Evolutionary conservation across 2,113 vertebrate species (phyloP), one percentile per base, ranked within the genome.

Genomic region (Xerus inauris): DNA sequence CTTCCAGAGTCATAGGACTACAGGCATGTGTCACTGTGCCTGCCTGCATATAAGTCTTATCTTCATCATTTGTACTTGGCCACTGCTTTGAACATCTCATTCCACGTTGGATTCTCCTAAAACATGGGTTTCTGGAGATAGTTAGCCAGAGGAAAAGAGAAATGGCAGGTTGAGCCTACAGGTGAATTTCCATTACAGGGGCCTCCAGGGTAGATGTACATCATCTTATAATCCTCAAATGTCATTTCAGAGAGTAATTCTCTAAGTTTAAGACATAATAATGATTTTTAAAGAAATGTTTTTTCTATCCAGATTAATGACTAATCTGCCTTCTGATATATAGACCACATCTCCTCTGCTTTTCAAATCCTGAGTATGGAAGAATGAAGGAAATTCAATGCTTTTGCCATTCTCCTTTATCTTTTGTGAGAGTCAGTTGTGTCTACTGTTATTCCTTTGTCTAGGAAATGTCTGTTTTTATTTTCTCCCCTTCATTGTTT

Each of bases 371-470:
- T 80, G 59, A 73, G 62, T n/a, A 24, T 59, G 0, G 0, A 19
- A 87, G 28, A 95, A 65, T 54, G 65, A 95, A 71, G 96, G 83
- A 94, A 96, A 92, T 73, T n/a, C 65, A 80, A 0, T 91, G 59
- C 38, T 83, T 81, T 94, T 40, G 4, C 75, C 92, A 5, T 76
- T 95, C 83, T 91, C 42, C 47, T 92, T 96, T 94, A 85, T 82
- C 93, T 96, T 94, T 92, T 96, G 79, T 89, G 91, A 93, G 67
- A 91, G 93, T 89, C 80, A 49, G 75, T 83, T 80, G 57, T 5
- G 1, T 79, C 77, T 57, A 65, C 62, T 95, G 94, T 97, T 88
- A 77, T 94, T 77, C 54, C 72, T 91, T 87, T 24, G 28, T 62
- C 80, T 94, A 26, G 54, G 57, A 94, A 92, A 54, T 20, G 30